phyloP scores from a whole-genome alignment of 2,113 vertebrate species.

The Verasper variegatus region DNA sequence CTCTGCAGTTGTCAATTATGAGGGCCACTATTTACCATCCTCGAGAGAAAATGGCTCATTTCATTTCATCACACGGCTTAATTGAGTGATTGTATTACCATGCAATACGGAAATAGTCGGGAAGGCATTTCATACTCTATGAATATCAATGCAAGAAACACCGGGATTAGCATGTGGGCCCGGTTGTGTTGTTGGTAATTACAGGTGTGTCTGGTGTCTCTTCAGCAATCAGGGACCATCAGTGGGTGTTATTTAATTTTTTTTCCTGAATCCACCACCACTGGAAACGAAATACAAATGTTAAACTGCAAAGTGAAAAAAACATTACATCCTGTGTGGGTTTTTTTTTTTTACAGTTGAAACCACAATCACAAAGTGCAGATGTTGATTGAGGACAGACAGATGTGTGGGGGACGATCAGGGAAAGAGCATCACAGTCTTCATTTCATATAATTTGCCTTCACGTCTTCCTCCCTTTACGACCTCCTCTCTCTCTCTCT shows the following conservation, averaged over 20 bases:
- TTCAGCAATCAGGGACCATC: constrained; percentile 22
- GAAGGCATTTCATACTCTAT: constrained; percentile 62
- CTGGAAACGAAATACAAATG: constrained; percentile 3
- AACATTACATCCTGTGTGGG: neutral
- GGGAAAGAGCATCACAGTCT: constrained; percentile 19
- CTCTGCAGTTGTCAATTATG: constrained; percentile 71
- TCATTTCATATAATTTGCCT: constrained; percentile 55
- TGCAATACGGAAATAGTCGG: constrained; percentile 63
- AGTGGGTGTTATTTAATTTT: neutral
- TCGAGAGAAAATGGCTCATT: constrained; percentile 78
- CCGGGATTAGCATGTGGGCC: constrained; percentile 54
- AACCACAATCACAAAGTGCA: too few species aligned
- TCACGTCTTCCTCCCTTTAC: constrained; percentile 60
- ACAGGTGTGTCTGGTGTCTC: constrained; percentile 39
- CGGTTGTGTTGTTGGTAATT: constrained; percentile 55
- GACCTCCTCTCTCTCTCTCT: constrained; percentile 40
- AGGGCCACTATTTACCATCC: constrained; percentile 70
- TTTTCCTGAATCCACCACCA: neutral
- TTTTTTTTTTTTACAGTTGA: too few species aligned
- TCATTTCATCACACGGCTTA: constrained; percentile 77
- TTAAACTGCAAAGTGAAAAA: constrained; percentile 12
- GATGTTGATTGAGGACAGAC: neutral
- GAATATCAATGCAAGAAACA: constrained; percentile 66
- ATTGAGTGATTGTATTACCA: constrained; percentile 76
- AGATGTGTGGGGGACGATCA: neutral